These are phyloP conservation scores for Grus americana DNA, from an alignment of 2,113 vertebrate genomes.

Conservation along the genomic window DNA sequence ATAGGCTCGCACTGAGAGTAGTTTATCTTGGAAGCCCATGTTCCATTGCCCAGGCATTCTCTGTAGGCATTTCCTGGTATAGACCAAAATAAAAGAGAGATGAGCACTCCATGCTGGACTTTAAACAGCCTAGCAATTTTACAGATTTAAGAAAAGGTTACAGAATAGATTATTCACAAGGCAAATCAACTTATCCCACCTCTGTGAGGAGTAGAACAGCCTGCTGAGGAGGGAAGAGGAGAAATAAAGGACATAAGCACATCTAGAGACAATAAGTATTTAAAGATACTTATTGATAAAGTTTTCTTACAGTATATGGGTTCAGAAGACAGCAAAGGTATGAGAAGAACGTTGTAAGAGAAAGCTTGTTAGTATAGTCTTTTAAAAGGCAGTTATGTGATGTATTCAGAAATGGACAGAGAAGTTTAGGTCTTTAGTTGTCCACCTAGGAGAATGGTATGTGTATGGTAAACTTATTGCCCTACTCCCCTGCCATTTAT, in stretches of 20 bases:
- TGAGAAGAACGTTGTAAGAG: background rate
- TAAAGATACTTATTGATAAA: background rate
- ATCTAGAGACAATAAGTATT: background rate
- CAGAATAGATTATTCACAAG: background rate
- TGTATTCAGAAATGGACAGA: background rate
- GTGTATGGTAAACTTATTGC: background rate
- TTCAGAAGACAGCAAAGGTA: background rate
- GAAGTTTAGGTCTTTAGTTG: background rate
- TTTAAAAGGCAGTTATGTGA: background rate
- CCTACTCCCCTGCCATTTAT: background rate
- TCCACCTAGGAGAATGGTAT: background rate
- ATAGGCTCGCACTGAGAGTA: slow-evolving; percentile 97
- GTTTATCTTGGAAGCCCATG: slow-evolving; percentile 93
- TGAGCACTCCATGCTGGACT: background rate
- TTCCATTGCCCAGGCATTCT: slow-evolving; percentile 94
- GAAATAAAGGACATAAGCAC: background rate
- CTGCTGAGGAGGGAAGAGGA: background rate
- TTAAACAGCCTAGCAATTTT: background rate
- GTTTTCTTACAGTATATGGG: background rate
- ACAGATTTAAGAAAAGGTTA: background rate
- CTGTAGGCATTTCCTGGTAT: slow-evolving; percentile 88
- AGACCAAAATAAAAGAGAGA: slow-evolving; percentile 49
- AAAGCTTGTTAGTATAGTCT: background rate
- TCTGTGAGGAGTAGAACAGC: background rate
- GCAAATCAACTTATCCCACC: background rate